phyloP scores from a whole-genome alignment of 1,140 invertebrate genomes.

The Listronotus bonariensis region DNA sequence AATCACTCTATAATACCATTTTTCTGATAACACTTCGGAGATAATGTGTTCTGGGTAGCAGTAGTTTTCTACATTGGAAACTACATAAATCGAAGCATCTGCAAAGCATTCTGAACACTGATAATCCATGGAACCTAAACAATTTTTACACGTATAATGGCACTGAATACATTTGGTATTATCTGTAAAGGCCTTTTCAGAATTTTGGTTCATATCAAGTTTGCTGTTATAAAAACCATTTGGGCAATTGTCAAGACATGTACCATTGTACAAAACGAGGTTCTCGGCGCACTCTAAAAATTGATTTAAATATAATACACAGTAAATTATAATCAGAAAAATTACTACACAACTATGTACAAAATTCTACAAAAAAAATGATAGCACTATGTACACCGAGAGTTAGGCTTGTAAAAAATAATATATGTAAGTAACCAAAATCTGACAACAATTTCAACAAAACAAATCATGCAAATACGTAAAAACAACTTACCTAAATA shows the following conservation, averaged over 20 bases:
- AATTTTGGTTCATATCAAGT: constrained; percentile 17
- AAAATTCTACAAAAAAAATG: constrained; percentile 17
- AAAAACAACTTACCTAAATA: constrained; percentile 24
- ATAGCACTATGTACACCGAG: no score
- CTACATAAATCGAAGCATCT: constrained; percentile 56
- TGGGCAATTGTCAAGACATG: constrained; percentile 58
- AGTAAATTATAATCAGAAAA: not conserved
- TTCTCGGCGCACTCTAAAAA: constrained; percentile 58
- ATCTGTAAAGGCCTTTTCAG: constrained; percentile 12
- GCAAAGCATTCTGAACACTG: constrained; percentile 61
- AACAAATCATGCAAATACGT: constrained; percentile 37
- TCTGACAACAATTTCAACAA: constrained; percentile 54
- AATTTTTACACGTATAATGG: constrained; percentile 65
- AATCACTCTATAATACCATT: constrained; percentile 47
- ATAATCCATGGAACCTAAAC: constrained; percentile 62
- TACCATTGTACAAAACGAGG: constrained; percentile 52
- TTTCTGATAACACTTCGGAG: constrained; percentile 46
- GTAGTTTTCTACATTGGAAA: constrained; percentile 47
- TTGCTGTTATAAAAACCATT: constrained; percentile 45
- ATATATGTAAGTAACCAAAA: constrained; percentile 34
- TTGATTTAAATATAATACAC: not conserved
- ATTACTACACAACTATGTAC: constrained; percentile 17
- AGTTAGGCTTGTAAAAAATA: no score
- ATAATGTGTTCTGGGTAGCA: constrained; percentile 54
- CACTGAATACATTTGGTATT: constrained; percentile 54